Conservation (phyloP, 2,797 vertebrate genomes). For the Halcyon badia region DNA sequence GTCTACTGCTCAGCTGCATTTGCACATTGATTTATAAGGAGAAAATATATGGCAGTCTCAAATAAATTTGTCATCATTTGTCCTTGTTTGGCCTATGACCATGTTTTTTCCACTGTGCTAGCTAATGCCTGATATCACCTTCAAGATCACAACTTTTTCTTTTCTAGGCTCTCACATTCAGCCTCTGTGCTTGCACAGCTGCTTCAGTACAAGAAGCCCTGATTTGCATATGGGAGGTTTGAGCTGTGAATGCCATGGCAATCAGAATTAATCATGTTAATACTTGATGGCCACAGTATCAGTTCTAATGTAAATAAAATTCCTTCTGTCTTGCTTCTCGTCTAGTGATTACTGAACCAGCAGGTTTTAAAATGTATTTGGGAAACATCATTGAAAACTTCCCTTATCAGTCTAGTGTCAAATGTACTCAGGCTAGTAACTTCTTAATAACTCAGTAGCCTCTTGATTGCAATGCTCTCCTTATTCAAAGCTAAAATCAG, state of each 20-base stretch:
- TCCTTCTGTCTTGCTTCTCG: not conserved
- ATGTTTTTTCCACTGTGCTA: not conserved
- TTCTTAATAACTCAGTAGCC: not conserved
- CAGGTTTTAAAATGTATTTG: not conserved
- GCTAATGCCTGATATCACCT: not conserved
- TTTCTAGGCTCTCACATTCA: rapidly evolving
- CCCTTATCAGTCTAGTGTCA: not conserved
- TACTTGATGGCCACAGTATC: not conserved
- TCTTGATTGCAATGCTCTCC: not conserved
- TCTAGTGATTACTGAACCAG: not conserved
- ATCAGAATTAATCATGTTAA: not conserved
- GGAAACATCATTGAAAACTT: not conserved
- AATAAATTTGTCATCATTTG: not conserved
- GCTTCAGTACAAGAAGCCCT: not conserved
- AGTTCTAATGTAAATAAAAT: not conserved
- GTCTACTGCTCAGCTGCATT: not conserved
- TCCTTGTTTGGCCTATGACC: not conserved
- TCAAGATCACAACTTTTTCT: not conserved
- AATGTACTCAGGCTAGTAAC: not conserved
- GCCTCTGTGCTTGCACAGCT: rapidly evolving
- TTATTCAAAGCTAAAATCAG: not conserved
- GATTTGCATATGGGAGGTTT: not conserved
- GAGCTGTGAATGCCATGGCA: not conserved
- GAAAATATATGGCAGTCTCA: not conserved
- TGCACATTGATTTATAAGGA: not conserved